Conservation (phyloP, 2,113 vertebrate species). For the Pseudonaja textilis region DNA sequence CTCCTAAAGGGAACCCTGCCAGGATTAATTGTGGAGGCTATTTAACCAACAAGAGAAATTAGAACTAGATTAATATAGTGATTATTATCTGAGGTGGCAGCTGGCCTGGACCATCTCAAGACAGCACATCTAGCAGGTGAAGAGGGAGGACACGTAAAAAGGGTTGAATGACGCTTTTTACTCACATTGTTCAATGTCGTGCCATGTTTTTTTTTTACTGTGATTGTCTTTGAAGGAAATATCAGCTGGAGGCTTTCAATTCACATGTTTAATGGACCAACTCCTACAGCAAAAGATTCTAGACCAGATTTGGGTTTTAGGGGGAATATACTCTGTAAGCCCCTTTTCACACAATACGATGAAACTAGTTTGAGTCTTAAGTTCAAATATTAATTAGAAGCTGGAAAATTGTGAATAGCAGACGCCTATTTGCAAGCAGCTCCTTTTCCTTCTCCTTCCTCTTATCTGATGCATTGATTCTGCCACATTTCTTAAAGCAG, state of each 20-base stretch:
- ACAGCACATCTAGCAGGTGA: conserved; percentile 4
- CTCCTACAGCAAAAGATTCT: not conserved
- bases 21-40: conserved; percentile 58
- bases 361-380: not conserved
- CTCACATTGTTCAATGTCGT: conserved; percentile 37
- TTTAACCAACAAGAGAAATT: conserved; percentile 45
- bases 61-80: conserved; percentile 58
- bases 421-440: not conserved
- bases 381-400: not conserved
- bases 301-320: not conserved
- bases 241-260: conserved; percentile 16
- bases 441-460: not conserved
- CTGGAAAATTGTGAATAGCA: not conserved
- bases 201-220: conserved; percentile 15
- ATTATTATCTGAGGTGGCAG: conserved; percentile 52
- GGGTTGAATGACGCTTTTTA: conserved; percentile 55
- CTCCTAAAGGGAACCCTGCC: conserved; percentile 44
- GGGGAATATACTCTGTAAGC: too few species aligned
- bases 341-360: not conserved
- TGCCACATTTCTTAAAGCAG: not conserved
- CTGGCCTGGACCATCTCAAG: conserved; percentile 46
- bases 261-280: not conserved
- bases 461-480: not conserved
- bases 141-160: conserved; percentile 32
- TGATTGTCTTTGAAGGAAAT: conserved; percentile 35